Evolutionary conservation across 2,888 invertebrate species (phyloP), one percentile per base, ranked within the genome.

Genomic region (Hypercompe scribonia): DNA sequence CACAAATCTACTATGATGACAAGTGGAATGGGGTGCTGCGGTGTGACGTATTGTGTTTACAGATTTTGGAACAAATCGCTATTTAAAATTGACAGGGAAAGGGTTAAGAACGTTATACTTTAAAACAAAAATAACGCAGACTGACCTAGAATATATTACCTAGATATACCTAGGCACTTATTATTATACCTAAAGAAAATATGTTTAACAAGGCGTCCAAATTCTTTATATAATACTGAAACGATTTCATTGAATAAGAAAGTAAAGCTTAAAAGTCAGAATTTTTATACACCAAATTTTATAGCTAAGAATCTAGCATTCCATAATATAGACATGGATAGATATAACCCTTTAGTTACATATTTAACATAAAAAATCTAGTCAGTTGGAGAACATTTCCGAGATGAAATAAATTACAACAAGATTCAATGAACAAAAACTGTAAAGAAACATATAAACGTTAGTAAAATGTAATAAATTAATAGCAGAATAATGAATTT

Each of bases 1-100:
- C 86, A 82, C 89, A 91, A 89, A 92, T 91, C 89, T 89, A 91
- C 90, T 89, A 86, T 91, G 93, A 93, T 94, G 95, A 95, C 94
- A 93, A 90, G 89, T 89, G 86, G 90, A 87, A 91, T 93, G 87
- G 94, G 94, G 94, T 90, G 91, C 81, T 84, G 85, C 84, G 89
- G 88, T 89, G 87, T 83, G 78, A 80, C 72, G 79, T 82, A 86
- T 87, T 86, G 54, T 77, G 76, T 76, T 82, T 75, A 80, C 78
- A 80, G 78, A 79, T 79, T 73, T 61, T 73, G 65, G 71, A 72
- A 72, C 73, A 65, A 75, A 73, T 75, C 71, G 71, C n/a, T 24
- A 65, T 70, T 65, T 34, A 36, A 70, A 42, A 33, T 39, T 18
- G n/a, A 2, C 61, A 61, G 18, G 61, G 61, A 61, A 61, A 61